Evolutionary conservation across 1,140 invertebrate genomes (phyloP), one percentile per base, ranked within the genome.

Genomic region (Pectinophora gossypiella): DNA sequence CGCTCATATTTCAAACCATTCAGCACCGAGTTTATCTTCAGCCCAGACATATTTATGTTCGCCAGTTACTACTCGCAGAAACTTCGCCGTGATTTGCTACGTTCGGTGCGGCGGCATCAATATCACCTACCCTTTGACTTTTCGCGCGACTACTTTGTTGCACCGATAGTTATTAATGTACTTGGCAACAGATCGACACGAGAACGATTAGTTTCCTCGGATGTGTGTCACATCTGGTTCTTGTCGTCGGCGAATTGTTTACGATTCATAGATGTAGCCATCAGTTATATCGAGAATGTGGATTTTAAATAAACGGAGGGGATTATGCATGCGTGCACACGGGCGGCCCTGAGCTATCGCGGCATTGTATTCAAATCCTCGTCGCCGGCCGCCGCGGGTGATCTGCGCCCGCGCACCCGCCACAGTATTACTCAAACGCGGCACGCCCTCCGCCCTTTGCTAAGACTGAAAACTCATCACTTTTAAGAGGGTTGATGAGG

Each of bases 301-400:
- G 69, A 76, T 76, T 81, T 76, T 62, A 61, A 70, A 70, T 72
- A 60, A 60, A 61, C 48, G 63, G 52, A 40, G 55, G 47, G 65
- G 61, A 79, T 80, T 82, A 82, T 78, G 72, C 66, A 80, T 77
- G 72, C 71, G 61, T 61, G 66, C 60, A 62, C 63, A 61, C 69
- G 59, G 71, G 68, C 75, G 78, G 71, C 67, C 64, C 67, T 81
- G 78, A 83, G 76, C 64, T 76, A 81, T 81, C 64, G 80, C 68
- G 53, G 72, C 59, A 86, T 86, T 86, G 78, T 85, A 85, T 85
- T 83, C 69, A 79, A 85, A 85, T 85, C 50, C 61, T 62, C 72
- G 67, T 74, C 72, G 68, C 54, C 51, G 43, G 36, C 12, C 6
- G 36, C 36, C 12, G 36, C 36, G 36, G 12, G 36, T 15, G 16